Percentiles rank a stretch among this genome's conserved stretches.
Evolutionary conservation across 2,888 invertebrate species (phyloP).

Genomic region (Ligdia adustata): DNA sequence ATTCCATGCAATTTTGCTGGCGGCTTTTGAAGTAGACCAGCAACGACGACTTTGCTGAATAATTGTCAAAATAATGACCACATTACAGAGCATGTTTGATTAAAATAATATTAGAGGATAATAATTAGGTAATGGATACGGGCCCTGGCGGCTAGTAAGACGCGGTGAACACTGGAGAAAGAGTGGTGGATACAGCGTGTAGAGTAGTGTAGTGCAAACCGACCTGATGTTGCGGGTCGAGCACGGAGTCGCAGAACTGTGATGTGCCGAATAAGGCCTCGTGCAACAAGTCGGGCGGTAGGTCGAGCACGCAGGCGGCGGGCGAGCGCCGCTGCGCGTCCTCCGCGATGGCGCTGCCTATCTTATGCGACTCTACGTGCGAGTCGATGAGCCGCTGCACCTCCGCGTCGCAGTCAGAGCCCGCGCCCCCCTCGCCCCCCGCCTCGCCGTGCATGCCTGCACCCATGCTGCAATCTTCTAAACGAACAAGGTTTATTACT

Average conservation of each 20-base stretch:
- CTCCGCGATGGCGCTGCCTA: conserved; percentile 93
- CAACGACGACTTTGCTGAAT: too few relatives aligned
- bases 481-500: neutral
- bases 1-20: too few relatives aligned
- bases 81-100: too few relatives aligned
- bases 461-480: neutral
- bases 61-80: too few relatives aligned
- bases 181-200: too few relatives aligned
- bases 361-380: conserved; percentile 92
- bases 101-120: too few relatives aligned
- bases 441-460: conserved; percentile 21
- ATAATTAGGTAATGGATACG: too few relatives aligned
- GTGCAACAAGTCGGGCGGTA: conserved; percentile 50
- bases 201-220: too few relatives aligned
- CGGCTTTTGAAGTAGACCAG: too few relatives aligned
- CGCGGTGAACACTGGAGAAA: too few relatives aligned
- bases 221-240: conserved; percentile 35
- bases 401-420: conserved; percentile 83
- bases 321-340: conserved; percentile 83
- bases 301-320: conserved; percentile 13
- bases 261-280: too few relatives aligned
- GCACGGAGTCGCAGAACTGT: conserved; percentile 48
- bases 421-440: conserved; percentile 19
- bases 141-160: too few relatives aligned
- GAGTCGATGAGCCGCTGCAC: conserved; percentile 89